Base-by-base conservation (phyloP, 2,888 invertebrate genomes). In the Agrotis exclamationis region DNA sequence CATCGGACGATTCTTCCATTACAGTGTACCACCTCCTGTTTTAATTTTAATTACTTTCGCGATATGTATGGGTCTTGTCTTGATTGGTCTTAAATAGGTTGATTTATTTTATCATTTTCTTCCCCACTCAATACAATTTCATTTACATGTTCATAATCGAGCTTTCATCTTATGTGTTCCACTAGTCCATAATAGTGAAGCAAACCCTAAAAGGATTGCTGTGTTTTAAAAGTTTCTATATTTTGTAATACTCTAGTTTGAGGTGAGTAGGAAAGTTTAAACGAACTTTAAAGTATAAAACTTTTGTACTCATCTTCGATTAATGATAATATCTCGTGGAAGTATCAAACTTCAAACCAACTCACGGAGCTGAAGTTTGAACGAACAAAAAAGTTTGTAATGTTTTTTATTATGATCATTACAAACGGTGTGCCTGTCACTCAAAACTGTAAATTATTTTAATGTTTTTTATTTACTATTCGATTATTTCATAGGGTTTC, bases 251-350 rank as follows among this genome's bases (percentile, higher is more conserved):
- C 14, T 57, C 57, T 28, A 58, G 24, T 63, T 54, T 48, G 45
- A 57, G 72, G 79, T 79, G 67, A 79, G 79, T 82, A n/a, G 48
- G 62, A 62, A 56, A 62, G 20, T 47, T 66, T 67, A 9, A 39
- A 47, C 22, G n/a, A 59, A 66, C 24, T 63, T 63, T 14, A 13
- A 39, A 14, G 16, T 47, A 18, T 16, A 47, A 44, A 72, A 24
- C 13, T 56, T 63, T 50, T 33, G n/a, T 73, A 33, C 33, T 9
- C 18, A 73, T 39, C 18, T 47, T 58, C 18, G n/a, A 51, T 74
- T 75, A 20, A 51, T 39, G 18, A 44, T 67, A 74, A n/a, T 58
- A 74, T 74, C n/a, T 48, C 45, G 45, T 47, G 20, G 51, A 73
- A 18, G 33, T 57, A n/a, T 66, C 24, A 13, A 66, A 67, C 76